Evolutionary conservation across 2,888 invertebrate species (phyloP).

Genomic region (Gari tellinella): DNA sequence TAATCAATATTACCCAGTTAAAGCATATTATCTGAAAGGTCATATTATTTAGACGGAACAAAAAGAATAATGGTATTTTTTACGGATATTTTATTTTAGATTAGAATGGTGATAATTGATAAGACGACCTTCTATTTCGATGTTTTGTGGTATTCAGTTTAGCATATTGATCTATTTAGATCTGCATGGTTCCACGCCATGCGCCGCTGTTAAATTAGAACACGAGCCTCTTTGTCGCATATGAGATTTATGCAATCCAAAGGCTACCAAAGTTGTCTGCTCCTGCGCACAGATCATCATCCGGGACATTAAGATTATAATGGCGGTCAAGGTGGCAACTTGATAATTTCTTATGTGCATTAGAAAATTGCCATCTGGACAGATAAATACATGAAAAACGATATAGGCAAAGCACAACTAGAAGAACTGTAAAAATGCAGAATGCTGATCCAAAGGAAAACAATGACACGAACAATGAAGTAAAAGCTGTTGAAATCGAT

Average conservation of each 20-base stretch:
- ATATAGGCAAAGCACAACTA: background rate
- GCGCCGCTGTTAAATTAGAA: background rate
- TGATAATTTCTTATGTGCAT: constrained; percentile 71
- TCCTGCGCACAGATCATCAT: constrained; percentile 79
- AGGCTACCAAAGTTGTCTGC: constrained; percentile 60
- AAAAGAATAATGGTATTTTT: too few species aligned
- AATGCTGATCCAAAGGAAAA: constrained; percentile 88
- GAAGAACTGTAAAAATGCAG: constrained; percentile 88
- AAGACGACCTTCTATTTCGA: too few species aligned
- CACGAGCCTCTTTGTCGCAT: background rate
- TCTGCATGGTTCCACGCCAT: too few species aligned
- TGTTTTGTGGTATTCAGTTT: too few species aligned
- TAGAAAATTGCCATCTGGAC: constrained; percentile 64
- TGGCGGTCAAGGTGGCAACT: constrained; percentile 83
- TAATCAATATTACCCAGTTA: too few species aligned
- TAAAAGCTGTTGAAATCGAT: constrained; percentile 78
- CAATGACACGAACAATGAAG: constrained; percentile 71
- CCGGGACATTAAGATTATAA: constrained; percentile 82
- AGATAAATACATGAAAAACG: constrained; percentile 12
- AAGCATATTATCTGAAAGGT: too few species aligned
- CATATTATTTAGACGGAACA: too few species aligned
- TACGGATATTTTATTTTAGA: too few species aligned
- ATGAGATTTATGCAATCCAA: background rate
- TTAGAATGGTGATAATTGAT: too few species aligned
- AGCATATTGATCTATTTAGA: too few species aligned